Conservation (phyloP, 2,797 vertebrate genomes). For the Delichon dasypus region DNA sequence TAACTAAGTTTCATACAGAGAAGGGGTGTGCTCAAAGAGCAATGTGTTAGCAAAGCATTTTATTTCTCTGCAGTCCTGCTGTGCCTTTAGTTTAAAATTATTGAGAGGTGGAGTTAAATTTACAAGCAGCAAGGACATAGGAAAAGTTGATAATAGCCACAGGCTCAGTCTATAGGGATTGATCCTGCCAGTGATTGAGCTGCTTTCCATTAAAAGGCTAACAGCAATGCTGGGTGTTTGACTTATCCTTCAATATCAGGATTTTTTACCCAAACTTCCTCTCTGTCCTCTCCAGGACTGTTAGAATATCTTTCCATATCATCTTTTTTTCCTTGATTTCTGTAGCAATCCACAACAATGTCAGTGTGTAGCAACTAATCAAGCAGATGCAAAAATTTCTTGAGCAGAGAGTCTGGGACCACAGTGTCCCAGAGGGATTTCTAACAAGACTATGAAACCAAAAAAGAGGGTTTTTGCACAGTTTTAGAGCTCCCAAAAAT, state of each 20-base stretch:
- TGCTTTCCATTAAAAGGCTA: slow-evolving; percentile 26
- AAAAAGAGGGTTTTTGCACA: not conserved
- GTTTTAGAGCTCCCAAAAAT: not conserved
- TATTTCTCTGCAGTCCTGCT: not conserved
- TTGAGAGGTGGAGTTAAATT: not conserved
- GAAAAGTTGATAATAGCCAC: slow-evolving; percentile 42
- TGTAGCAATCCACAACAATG: not conserved
- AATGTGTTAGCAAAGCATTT: not conserved
- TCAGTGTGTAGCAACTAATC: not conserved
- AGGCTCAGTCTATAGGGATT: slow-evolving; percentile 29
- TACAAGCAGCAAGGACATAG: not conserved
- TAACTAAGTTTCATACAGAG: not conserved
- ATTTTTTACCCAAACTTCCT: not conserved
- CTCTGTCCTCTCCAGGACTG: not conserved
- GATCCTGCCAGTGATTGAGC: slow-evolving; percentile 10
- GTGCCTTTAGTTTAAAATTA: not conserved
- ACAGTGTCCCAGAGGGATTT: not conserved
- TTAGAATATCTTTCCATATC: not conserved
- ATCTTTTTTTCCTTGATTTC: not conserved
- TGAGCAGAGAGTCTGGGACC: not conserved
- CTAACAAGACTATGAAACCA: not conserved
- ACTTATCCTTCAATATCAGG: not conserved
- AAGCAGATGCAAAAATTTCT: not conserved
- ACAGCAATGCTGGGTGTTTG: not conserved
- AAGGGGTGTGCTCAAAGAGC: not conserved